These are phyloP conservation scores for Bombus cullumanus DNA, from an alignment of 1,140 invertebrate genomes.

Conservation along the genomic window DNA sequence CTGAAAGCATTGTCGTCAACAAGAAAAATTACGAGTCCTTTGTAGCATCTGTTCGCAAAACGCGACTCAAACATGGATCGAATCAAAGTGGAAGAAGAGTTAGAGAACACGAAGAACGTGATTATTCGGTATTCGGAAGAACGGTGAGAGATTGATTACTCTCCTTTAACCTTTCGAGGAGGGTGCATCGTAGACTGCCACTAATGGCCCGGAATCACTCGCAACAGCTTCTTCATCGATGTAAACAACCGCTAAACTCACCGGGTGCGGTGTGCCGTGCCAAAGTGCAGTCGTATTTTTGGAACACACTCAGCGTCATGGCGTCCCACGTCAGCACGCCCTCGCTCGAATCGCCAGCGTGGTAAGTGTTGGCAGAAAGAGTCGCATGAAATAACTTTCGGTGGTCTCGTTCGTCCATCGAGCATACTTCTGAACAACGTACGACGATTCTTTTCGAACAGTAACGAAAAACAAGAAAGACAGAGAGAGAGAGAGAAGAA, in stretches of 20 bases:
- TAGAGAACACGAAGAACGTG: background rate
- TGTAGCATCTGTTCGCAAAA: background rate
- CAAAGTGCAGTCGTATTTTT: conserved; percentile 77
- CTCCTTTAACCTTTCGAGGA: background rate
- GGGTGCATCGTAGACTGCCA: conserved; percentile 67
- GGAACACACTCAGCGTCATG: conserved; percentile 75
- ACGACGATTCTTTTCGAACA: background rate
- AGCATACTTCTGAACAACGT: background rate
- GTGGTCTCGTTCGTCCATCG: background rate
- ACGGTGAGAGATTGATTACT: background rate
- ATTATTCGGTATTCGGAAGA: background rate
- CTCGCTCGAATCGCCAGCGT: conserved; percentile 61
- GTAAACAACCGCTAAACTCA: conserved; percentile 77
- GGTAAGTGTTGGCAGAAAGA: conserved; percentile 57
- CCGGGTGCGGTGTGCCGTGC: conserved; percentile 65
- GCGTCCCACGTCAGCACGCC: conserved; percentile 74
- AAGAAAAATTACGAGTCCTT: background rate
- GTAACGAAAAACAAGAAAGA: no score
- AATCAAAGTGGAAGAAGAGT: background rate
- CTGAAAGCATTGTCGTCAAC: background rate
- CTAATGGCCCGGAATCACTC: conserved; percentile 74
- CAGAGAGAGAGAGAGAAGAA: background rate
- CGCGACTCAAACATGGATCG: background rate
- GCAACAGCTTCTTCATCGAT: conserved; percentile 79
- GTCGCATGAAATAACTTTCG: conserved; percentile 41